Base-by-base conservation (phyloP, 2,888 invertebrate species). In the Orthonychiurus folsomi region DNA sequence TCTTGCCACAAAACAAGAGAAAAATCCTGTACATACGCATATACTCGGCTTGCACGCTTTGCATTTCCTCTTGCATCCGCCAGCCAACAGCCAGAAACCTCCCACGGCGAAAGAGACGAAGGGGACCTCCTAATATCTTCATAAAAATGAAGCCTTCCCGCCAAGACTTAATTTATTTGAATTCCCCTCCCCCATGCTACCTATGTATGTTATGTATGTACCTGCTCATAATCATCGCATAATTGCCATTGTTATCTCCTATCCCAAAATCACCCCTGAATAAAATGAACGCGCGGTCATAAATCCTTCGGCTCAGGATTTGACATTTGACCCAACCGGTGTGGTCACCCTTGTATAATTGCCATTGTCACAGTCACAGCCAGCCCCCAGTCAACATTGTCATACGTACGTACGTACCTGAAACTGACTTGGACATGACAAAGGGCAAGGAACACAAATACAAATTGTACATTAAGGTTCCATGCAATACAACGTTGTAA, bases 321-420 rank as follows among this genome's bases (percentile, higher is more conserved):
- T 67, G 65, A 65, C 65, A 62, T 59, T 50, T 67, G 63, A 65
- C 67, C 65, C 64, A 37, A 62, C 62, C 60, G 62, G 65, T 65
- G 65, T 64, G 67, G 65, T 67, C 67, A 65, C 63, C 63, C 63
- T 59, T 61, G 65, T 63, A 65, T 63, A 61, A 65, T 65, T 63
- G 59, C 50, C 58, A 5, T 37, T 37, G n/a, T n/a, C n/a, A n/a
- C n/a, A n/a, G n/a, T n/a, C n/a, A n/a, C n/a, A n/a, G n/a, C n/a
- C n/a, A n/a, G n/a, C n/a, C n/a, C n/a, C n/a, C n/a, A n/a, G n/a
- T n/a, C n/a, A n/a, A n/a, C n/a, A n/a, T n/a, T n/a, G 37, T 37
- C 37, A 37, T 37, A 37, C 37, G 9, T 37, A 9, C 37, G 9
- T 9, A 37, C 37, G 37, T 15, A 37, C 9, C 9, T 37, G 15